A percentile compares a stretch with the other conserved stretches of the same genome.
Conservation (phyloP, 2,113 vertebrate genomes). For the Spilogale gracilis region DNA sequence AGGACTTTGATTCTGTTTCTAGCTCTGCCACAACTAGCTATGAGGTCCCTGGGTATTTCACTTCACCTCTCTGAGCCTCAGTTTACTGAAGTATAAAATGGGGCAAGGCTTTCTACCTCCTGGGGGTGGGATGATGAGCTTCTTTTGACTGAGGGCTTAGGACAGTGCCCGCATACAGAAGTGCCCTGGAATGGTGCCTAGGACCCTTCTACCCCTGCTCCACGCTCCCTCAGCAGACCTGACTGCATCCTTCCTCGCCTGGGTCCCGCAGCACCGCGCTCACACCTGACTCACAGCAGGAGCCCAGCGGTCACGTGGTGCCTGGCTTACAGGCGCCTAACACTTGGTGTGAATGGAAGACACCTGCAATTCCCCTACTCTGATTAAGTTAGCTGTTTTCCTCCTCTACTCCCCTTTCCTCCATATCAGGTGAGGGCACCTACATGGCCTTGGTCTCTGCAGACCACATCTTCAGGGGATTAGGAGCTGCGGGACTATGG, state of each 20-base stretch:
- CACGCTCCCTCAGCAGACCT: neutral
- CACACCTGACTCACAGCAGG: neutral
- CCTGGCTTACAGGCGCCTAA: neutral
- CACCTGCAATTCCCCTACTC: accelerated
- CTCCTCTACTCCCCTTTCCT: neutral
- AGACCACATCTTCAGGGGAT: neutral
- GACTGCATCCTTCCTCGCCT: neutral
- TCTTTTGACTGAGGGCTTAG: neutral
- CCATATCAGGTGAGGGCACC: neutral
- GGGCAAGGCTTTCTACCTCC: neutral
- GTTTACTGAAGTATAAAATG: neutral
- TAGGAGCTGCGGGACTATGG: neutral
- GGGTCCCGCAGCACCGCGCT: neutral
- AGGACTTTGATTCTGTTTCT: neutral
- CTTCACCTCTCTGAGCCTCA: neutral
- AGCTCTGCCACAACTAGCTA: neutral
- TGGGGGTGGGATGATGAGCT: neutral
- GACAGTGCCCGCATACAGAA: neutral
- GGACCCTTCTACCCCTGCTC: neutral
- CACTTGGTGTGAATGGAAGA: accelerated
- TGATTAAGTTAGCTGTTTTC: neutral
- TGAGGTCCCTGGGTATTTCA: neutral
- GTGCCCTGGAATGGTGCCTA: neutral
- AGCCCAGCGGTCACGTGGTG: neutral
- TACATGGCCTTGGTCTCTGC: neutral